Conservation (phyloP, 1,140 invertebrate species). For the Drosophila fuyamai region DNA sequence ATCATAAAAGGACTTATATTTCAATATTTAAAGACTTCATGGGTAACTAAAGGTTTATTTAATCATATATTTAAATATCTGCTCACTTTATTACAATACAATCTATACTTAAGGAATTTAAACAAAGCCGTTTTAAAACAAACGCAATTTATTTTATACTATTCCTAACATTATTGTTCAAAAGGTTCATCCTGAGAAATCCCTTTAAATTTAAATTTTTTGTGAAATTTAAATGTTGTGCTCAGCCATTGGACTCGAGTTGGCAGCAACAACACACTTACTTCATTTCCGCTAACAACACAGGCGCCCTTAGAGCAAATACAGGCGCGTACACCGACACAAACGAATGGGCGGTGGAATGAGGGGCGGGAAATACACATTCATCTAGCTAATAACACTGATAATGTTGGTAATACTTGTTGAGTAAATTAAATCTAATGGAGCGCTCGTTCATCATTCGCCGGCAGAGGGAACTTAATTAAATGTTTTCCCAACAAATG, state of each 20-base stretch:
- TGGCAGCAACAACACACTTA: conserved; percentile 44
- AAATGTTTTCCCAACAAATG: conserved; percentile 56
- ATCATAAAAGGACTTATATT: too few species aligned
- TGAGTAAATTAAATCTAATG: conserved; percentile 77
- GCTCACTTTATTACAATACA: too few species aligned
- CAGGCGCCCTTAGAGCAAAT: conserved; percentile 1
- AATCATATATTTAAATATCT: too few species aligned
- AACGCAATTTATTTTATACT: too few species aligned
- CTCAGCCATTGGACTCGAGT: background rate
- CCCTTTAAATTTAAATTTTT: background rate
- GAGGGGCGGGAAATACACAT: conserved; percentile 19
- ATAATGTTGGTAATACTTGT: conserved; percentile 61
- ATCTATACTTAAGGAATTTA: too few species aligned
- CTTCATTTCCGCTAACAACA: conserved; percentile 59
- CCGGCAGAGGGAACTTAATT: conserved; percentile 66
- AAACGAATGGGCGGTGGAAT: background rate
- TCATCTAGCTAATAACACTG: conserved; percentile 47
- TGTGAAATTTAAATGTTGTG: conserved; percentile 13
- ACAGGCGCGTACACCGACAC: background rate
- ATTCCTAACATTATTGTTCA: too few species aligned
- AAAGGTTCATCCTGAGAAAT: too few species aligned
- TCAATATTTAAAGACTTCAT: too few species aligned
- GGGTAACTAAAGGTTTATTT: too few species aligned
- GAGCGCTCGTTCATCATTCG: conserved; percentile 46
- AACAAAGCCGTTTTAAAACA: too few species aligned